These are phyloP conservation scores for Isaurus tuberculatus DNA, from an alignment of 92 coral and sea anemone genomes.

Conservation along the genomic window DNA sequence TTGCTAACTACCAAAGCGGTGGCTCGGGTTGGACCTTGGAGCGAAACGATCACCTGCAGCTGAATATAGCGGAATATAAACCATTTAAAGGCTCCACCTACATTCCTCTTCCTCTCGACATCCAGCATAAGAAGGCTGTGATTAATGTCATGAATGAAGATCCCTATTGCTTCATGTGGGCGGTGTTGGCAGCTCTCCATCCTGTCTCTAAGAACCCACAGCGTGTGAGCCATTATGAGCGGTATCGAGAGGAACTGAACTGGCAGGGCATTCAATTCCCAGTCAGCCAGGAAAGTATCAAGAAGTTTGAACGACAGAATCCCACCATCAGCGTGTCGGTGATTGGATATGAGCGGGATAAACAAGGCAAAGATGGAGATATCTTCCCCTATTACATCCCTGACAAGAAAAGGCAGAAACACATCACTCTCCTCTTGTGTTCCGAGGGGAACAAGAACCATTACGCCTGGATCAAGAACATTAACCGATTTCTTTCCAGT, in stretches of 20 bases:
- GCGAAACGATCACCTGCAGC: constrained; percentile 59
- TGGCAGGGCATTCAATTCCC: constrained; percentile 55
- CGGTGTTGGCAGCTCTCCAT: constrained; percentile 51
- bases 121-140: constrained; percentile 52
- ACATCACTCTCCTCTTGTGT: no score
- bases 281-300: constrained; percentile 40
- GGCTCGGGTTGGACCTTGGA: constrained; percentile 68
- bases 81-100: constrained; percentile 66
- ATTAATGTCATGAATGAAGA: constrained; percentile 55
- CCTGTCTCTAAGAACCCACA: constrained; percentile 28
- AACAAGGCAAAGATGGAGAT: no score
- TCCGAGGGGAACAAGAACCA: no score
- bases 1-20: constrained; percentile 54
- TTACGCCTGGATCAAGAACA: no score
- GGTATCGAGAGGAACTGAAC: constrained; percentile 33
- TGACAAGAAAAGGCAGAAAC: no score
- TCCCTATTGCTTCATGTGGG: constrained; percentile 60
- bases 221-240: constrained; percentile 40
- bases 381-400: no score
- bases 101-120: constrained; percentile 51
- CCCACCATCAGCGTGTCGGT: no score
- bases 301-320: constrained; percentile 47
- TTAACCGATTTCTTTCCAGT: no score
- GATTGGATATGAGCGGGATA: no score
- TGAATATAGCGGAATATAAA: constrained; percentile 55